These are phyloP conservation scores for Zaprionus lachaisei DNA, from an alignment of 1,140 invertebrate species.

Conservation along the genomic window DNA sequence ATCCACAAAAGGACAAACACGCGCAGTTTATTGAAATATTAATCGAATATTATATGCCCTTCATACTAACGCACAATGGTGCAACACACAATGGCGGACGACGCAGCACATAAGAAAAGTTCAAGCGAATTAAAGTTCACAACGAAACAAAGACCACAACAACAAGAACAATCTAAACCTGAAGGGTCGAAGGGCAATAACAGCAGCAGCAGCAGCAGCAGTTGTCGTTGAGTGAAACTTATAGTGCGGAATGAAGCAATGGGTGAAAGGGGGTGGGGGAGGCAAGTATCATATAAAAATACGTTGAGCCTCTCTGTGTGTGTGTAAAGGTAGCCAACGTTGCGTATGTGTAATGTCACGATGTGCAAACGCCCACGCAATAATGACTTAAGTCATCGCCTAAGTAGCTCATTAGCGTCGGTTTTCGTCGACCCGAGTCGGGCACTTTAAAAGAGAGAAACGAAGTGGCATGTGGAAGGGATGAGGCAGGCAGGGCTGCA, in stretches of 20 bases:
- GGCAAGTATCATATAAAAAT: slow-evolving; percentile 10
- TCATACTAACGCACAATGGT: slow-evolving; percentile 36
- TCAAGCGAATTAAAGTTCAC: slow-evolving; percentile 35
- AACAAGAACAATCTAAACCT: neutral
- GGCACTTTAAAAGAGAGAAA: slow-evolving; percentile 54
- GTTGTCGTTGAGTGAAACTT: neutral
- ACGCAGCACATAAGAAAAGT: slow-evolving; percentile 18
- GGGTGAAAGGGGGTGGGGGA: no score
- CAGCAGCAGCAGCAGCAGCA: neutral
- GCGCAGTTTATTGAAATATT: slow-evolving; percentile 80
- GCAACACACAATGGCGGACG: slow-evolving; percentile 36
- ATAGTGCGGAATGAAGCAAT: neutral
- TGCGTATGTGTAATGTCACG: slow-evolving; percentile 74
- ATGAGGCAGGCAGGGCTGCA: neutral
- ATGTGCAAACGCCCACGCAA: slow-evolving; percentile 57
- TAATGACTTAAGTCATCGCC: slow-evolving; percentile 78
- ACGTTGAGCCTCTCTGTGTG: neutral
- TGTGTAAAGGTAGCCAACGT: slow-evolving; percentile 33
- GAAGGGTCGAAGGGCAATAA: neutral
- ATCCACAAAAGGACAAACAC: slow-evolving; percentile 66
- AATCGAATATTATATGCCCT: slow-evolving; percentile 77
- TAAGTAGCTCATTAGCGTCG: slow-evolving; percentile 82
- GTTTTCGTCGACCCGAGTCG: slow-evolving; percentile 42
- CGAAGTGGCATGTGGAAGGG: neutral
- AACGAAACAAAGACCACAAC: slow-evolving; percentile 34